Evolutionary conservation across 2,888 invertebrate species (phyloP).

Genomic region (Schrankia costaestrigalis): DNA sequence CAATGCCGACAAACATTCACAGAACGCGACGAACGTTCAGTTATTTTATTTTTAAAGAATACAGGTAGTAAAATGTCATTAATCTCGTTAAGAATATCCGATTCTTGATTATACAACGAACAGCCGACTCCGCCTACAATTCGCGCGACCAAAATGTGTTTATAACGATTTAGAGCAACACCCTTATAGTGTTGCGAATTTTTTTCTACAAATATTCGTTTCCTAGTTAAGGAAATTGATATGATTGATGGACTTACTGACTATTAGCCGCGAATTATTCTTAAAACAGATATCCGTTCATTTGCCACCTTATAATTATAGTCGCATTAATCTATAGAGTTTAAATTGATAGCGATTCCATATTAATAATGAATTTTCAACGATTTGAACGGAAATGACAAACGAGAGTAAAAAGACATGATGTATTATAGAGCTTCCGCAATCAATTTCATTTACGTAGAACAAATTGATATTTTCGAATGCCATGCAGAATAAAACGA

Average conservation of each 20-base stretch:
- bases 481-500: too few species aligned
- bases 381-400: conserved; percentile 62
- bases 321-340: conserved; percentile 54
- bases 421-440: conserved; percentile 65
- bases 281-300: conserved; percentile 33
- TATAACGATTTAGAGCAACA: conserved; percentile 67
- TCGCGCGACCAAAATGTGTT: conserved; percentile 69
- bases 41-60: conserved; percentile 15
- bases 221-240: conserved; percentile 58
- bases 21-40: conserved; percentile 5
- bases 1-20: conserved; percentile 11
- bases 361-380: conserved; percentile 43
- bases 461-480: too few species aligned
- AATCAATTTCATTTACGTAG: conserved; percentile 73
- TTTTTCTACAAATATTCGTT: conserved; percentile 33
- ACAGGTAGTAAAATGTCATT: conserved; percentile 29
- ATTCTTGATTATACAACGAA: conserved; percentile 45
- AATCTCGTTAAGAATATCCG: conserved; percentile 52
- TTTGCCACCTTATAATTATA: conserved; percentile 52
- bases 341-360: conserved; percentile 24
- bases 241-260: conserved; percentile 55
- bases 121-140: conserved; percentile 59
- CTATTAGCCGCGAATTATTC: conserved; percentile 46
- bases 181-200: conserved; percentile 50
- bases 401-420: conserved; percentile 54